Base-by-base conservation (phyloP, 2,113 vertebrate genomes). In the Suricata suricatta region DNA sequence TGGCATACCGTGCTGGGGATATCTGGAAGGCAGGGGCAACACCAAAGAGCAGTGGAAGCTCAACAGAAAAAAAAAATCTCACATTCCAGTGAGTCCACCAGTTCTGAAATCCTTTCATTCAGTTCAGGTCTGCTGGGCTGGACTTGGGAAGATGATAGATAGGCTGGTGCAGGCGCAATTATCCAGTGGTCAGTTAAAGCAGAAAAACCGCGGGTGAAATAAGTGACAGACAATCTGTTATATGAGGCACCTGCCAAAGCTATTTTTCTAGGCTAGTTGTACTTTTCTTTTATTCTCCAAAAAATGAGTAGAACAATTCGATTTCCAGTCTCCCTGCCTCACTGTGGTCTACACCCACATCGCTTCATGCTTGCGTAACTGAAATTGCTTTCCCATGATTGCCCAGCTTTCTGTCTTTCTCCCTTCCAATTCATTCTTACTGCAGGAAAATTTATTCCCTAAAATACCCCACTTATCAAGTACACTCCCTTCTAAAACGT, bases 151-250 rank as follows among this genome's bases (percentile, higher is more conserved):
- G 85, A 31, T 96, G 93, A 93, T 50, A 64, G 88, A 97, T 71
- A 31, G 29, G 5, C 72, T 60, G 66, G 71, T n/a, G 41, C 77
- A 7, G n/a, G 66, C 47, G 50, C 60, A 66, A 86, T 96, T 96
- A 82, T 60, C 94, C 0, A 5, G 83, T 41, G 85, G 85, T 97
- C 95, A 81, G 91, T 90, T 88, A 90, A 93, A 94, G 82, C 16
- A 23, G 31, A 92, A 80, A 69, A 35, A 35, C 2, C 38, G 44
- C 0, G 3, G 63, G 35, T 35, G 52, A 74, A 83, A 71, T 77
- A 71, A 89, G 29, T 27, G 35, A 95, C 68, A 64, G 47, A 76
- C 47, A 35, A 85, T 95, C 57, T 92, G 15, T 95, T 66, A 66
- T 23, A 21, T 6, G 15, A 72, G 76, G 10, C 17, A 90, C 52